These are phyloP conservation scores for Laticauda laticaudata DNA, from an alignment of 2,113 vertebrate genomes.

Conservation along the genomic window DNA sequence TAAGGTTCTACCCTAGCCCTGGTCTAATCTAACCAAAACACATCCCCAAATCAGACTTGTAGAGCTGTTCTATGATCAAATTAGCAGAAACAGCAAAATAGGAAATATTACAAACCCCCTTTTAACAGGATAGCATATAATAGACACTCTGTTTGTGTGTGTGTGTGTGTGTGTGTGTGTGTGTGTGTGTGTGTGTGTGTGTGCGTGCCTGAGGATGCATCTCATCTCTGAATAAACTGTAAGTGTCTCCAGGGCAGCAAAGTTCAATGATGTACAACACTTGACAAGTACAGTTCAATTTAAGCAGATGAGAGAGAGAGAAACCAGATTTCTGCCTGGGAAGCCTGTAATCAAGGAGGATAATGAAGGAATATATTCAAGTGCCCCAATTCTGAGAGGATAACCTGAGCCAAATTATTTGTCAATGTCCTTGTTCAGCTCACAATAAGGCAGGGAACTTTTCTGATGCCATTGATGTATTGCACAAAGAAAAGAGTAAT, in stretches of 20 bases:
- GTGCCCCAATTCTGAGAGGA: neutral
- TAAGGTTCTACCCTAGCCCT: neutral
- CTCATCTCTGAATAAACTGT: neutral
- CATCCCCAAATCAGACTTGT: neutral
- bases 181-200: neutral
- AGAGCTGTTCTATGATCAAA: neutral
- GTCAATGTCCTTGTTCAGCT: neutral
- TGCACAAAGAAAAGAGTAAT: neutral
- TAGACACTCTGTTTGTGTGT: neutral
- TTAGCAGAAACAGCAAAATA: neutral
- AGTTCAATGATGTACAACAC: neutral
- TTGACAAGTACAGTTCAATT: neutral
- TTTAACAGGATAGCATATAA: neutral
- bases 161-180: neutral
- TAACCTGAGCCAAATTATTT: conserved; percentile 20
- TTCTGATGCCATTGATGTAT: neutral
- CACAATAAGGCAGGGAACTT: neutral
- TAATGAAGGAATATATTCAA: conserved; percentile 24
- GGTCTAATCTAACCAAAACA: neutral
- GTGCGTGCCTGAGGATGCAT: neutral
- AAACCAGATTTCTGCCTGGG: neutral
- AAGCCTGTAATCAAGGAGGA: conserved; percentile 7
- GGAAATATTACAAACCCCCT: neutral
- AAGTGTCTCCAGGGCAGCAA: neutral
- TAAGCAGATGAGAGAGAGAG: neutral